Conservation (phyloP, 2,113 vertebrate genomes). For the Machaerirhynchus nigripectus region DNA sequence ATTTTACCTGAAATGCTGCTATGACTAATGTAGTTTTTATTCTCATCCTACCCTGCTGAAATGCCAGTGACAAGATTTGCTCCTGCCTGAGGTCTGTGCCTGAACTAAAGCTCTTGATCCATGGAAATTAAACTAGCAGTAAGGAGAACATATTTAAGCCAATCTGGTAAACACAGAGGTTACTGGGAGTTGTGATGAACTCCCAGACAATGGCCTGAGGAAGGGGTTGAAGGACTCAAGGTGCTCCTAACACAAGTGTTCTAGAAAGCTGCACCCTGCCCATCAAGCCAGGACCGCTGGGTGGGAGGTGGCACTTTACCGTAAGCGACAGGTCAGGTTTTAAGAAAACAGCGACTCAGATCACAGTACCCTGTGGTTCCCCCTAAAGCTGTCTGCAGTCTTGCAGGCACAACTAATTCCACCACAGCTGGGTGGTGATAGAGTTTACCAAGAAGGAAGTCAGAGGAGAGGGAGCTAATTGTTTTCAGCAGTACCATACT, state of each 20-base stretch:
- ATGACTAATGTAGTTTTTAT: background rate
- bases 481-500: background rate
- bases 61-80: background rate
- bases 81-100: background rate
- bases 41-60: background rate
- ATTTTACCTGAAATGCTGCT: background rate
- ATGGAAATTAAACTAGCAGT: background rate
- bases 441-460: background rate
- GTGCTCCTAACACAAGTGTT: background rate
- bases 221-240: rapidly evolving
- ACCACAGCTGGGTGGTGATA: background rate
- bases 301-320: background rate
- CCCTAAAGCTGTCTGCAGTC: background rate
- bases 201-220: background rate
- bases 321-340: background rate
- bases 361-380: background rate
- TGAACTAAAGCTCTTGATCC: background rate
- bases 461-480: background rate
- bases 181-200: rapidly evolving
- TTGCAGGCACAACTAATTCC: background rate
- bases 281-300: rapidly evolving
- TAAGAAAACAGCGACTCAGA: background rate
- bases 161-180: background rate
- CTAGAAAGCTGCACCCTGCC: background rate
- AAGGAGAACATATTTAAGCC: background rate